These are phyloP conservation scores for Saccopteryx leptura DNA, from an alignment of 2,113 vertebrate genomes.

Conservation along the genomic window DNA sequence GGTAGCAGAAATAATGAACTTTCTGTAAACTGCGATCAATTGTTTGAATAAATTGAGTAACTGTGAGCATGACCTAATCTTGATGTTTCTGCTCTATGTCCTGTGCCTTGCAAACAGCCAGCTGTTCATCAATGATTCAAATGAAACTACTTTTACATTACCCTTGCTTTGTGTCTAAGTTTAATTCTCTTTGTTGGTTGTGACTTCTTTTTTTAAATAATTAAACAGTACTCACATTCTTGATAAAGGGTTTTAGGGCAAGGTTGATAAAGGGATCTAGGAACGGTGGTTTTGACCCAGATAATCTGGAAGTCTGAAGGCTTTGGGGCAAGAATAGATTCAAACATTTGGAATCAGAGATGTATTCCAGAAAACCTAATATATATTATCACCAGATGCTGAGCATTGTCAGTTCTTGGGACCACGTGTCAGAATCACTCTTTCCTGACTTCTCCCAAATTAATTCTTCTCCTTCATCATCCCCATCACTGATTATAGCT, in stretches of 20 bases:
- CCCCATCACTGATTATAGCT: no score
- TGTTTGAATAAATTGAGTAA: background rate
- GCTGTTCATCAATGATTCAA: background rate
- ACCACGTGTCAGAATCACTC: background rate
- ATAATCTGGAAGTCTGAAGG: background rate
- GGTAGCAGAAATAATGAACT: background rate
- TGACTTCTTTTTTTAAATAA: background rate
- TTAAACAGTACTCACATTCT: no score
- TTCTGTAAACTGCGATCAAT: no score
- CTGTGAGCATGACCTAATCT: background rate
- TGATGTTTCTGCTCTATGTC: accelerated
- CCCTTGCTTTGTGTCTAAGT: background rate
- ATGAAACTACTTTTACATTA: accelerated
- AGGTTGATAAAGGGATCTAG: background rate
- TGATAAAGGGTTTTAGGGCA: background rate
- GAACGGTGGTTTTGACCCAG: background rate
- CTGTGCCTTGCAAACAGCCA: background rate
- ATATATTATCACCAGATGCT: background rate
- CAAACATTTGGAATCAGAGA: background rate
- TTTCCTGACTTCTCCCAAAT: background rate
- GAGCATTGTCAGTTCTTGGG: background rate
- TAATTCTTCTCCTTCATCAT: background rate
- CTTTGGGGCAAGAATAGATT: background rate
- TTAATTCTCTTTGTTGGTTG: accelerated
- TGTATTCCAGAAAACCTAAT: background rate